Evolutionary conservation across 2,113 vertebrate species (phyloP).

Genomic region (Piprites chloris): DNA sequence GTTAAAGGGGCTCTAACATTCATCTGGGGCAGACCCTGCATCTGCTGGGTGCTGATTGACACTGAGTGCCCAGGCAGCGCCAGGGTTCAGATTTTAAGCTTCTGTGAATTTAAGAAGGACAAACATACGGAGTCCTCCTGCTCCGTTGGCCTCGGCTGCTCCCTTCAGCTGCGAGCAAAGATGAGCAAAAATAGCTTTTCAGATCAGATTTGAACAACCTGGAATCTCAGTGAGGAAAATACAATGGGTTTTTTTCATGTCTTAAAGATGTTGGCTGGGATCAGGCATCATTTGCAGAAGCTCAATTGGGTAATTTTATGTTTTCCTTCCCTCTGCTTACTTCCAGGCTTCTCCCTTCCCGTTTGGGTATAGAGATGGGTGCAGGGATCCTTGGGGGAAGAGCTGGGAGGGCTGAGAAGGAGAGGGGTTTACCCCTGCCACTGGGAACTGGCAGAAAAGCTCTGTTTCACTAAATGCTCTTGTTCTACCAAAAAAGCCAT

Average conservation of each 20-base stretch:
- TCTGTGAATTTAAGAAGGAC: neutral
- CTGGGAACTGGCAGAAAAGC: neutral
- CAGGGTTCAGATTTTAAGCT: neutral
- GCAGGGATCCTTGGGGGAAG: neutral
- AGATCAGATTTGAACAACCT: constrained; percentile 7
- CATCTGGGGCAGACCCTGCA: neutral
- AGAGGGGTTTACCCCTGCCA: neutral
- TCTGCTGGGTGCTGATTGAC: fast-evolving
- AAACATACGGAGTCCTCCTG: neutral
- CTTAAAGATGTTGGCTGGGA: neutral
- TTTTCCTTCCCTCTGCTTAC: neutral
- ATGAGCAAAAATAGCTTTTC: constrained; percentile 34
- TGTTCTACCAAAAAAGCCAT: neutral
- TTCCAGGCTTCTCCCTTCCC: neutral
- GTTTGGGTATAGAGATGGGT: fast-evolving
- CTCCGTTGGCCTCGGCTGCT: neutral
- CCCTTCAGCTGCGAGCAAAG: constrained; percentile 10
- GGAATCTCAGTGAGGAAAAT: neutral
- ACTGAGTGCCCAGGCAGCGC: neutral
- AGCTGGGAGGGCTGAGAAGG: neutral
- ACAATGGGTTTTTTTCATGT: neutral
- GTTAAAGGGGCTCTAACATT: neutral
- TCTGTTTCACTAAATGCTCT: neutral
- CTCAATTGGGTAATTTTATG: neutral
- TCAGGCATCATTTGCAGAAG: neutral